A percentile compares a stretch with the other conserved stretches of the same genome.
Conservation (phyloP, 37 sponge, comb jelly and placozoan genomes). For the Aplysina aerophoba region DNA sequence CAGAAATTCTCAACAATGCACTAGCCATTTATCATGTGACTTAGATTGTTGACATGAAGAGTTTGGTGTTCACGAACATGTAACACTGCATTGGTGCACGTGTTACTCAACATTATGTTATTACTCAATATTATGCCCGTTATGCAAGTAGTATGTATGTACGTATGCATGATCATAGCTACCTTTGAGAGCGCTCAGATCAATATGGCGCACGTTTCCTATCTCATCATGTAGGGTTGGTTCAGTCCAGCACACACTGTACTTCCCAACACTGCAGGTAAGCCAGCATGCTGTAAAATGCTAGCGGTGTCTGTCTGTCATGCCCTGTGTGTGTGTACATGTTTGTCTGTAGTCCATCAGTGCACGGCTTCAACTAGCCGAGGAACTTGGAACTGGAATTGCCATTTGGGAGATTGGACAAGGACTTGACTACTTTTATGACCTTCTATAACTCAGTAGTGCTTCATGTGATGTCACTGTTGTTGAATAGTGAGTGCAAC, state of each 20-base stretch:
- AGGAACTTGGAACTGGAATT: constrained; percentile 90
- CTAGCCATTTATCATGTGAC: too few species aligned
- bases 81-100: too few species aligned
- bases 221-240: neutral
- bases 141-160: too few species aligned
- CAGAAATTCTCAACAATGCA: too few species aligned
- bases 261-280: constrained; percentile 17
- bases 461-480: too few species aligned
- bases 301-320: neutral
- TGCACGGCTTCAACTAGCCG: constrained; percentile 75
- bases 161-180: too few species aligned
- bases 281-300: neutral
- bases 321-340: neutral
- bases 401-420: constrained; percentile 99
- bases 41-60: too few species aligned
- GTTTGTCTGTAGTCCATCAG: constrained; percentile 73
- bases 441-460: constrained; percentile 67
- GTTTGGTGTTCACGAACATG: too few species aligned
- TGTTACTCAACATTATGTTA: too few species aligned
- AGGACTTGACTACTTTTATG: constrained; percentile 98
- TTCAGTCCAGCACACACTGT: constrained; percentile 10
- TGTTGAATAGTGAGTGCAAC: too few species aligned
- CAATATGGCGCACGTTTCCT: neutral
- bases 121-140: too few species aligned
- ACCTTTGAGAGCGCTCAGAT: neutral